These are phyloP conservation scores for Drosophila borealis DNA, from an alignment of 2,888 invertebrate species.

Conservation along the genomic window DNA sequence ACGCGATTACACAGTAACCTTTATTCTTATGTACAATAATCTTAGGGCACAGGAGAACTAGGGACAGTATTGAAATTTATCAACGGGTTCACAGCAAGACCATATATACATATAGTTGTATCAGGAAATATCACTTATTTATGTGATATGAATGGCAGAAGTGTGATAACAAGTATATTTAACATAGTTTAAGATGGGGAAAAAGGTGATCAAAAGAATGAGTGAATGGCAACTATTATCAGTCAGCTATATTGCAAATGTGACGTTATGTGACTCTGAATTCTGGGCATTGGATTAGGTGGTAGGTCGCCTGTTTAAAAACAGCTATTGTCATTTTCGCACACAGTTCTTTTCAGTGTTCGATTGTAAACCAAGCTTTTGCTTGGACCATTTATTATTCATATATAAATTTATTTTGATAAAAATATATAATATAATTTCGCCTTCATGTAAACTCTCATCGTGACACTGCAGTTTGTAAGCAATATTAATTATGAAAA, in stretches of 20 bases:
- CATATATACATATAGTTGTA: not conserved
- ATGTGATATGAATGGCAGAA: too few species aligned
- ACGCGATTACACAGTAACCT: not conserved
- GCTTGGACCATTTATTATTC: not conserved
- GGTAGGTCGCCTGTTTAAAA: too few species aligned
- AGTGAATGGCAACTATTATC: too few species aligned
- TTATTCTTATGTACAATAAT: not conserved
- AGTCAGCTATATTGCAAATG: too few species aligned
- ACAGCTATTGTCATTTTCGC: too few species aligned
- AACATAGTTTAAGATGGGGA: too few species aligned
- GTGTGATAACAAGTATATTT: too few species aligned
- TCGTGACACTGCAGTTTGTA: conserved; percentile 37
- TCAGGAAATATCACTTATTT: too few species aligned
- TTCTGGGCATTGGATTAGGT: too few species aligned
- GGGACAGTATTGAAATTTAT: not conserved
- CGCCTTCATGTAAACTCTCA: not conserved
- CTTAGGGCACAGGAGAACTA: not conserved
- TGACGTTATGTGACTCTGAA: too few species aligned
- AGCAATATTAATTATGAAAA: not conserved
- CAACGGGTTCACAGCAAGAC: not conserved
- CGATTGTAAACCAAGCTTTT: not conserved
- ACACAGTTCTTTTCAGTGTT: too few species aligned
- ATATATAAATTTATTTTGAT: not conserved
- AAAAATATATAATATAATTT: not conserved
- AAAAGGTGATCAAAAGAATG: too few species aligned